Evolutionary conservation across 2,797 vertebrate species (phyloP).

Genomic region (Oryzias dopingdopingensis): DNA sequence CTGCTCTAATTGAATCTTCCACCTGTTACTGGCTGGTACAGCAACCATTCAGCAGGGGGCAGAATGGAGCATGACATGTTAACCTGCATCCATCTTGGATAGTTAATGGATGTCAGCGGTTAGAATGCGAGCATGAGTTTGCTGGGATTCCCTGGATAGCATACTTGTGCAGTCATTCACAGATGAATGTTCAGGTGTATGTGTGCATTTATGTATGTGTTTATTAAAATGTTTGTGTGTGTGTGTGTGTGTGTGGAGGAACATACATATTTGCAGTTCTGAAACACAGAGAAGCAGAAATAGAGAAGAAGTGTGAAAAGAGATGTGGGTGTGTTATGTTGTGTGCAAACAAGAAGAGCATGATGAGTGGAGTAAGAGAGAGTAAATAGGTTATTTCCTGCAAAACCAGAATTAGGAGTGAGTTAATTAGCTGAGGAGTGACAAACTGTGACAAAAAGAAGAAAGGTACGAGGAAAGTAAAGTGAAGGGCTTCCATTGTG

Average conservation of each 20-base stretch:
- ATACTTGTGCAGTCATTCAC: constrained; percentile 39
- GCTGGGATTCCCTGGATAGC: constrained; percentile 41
- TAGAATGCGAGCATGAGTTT: constrained; percentile 40
- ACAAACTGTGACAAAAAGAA: constrained; percentile 61
- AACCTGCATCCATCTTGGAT: constrained; percentile 52
- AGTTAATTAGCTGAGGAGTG: constrained; percentile 75
- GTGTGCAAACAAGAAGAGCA: constrained; percentile 63
- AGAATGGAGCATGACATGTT: constrained; percentile 62
- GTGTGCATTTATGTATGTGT: constrained; percentile 19
- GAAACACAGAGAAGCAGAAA: constrained; percentile 54
- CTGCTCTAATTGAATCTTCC: constrained; percentile 82
- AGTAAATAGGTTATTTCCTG: constrained; percentile 81
- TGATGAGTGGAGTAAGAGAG: constrained; percentile 62
- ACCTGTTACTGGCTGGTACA: constrained; percentile 80
- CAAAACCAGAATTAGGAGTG: constrained; percentile 83
- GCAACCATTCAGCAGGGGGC: constrained; percentile 74
- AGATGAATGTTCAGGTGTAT: constrained; percentile 34
- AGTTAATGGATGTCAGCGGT: constrained; percentile 58
- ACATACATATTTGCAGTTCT: constrained; percentile 53
- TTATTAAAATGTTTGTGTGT: constrained; percentile 12
- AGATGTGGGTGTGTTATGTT: constrained; percentile 58
- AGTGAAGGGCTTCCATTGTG: constrained; percentile 61
- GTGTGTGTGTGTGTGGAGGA: constrained; percentile 32
- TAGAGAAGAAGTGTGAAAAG: constrained; percentile 51
- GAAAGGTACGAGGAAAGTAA: constrained; percentile 38